These are phyloP conservation scores for Anhinga rufa DNA, from an alignment of 2,113 vertebrate species.

Conservation along the genomic window DNA sequence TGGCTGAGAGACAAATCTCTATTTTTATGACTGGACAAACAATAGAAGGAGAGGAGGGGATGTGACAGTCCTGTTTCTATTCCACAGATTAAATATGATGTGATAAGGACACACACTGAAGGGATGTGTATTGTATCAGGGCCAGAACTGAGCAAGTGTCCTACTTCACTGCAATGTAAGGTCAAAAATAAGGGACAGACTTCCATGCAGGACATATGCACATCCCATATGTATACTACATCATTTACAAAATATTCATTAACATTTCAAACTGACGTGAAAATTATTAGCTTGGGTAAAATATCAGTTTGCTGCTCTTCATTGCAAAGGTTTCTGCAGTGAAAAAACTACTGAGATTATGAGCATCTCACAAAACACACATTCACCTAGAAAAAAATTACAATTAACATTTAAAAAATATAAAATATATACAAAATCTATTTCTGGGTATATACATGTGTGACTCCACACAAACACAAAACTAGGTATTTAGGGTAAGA, in stretches of 20 bases:
- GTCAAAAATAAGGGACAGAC: not conserved
- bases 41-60: not conserved
- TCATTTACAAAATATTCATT: not conserved
- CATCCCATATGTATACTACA: not conserved
- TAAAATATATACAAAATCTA: not conserved
- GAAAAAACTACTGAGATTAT: not conserved
- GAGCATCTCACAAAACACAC: not conserved
- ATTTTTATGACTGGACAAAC: constrained; percentile 16
- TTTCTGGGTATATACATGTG: not conserved
- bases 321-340: not conserved
- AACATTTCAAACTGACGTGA: not conserved
- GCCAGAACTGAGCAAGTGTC: not conserved
- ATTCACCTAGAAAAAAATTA: not conserved
- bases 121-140: not conserved
- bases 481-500: not conserved
- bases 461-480: not conserved
- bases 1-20: constrained; percentile 7
- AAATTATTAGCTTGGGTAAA: constrained; percentile 3
- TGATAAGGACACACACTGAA: constrained; percentile 2
- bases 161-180: not conserved
- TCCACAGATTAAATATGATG: constrained; percentile 45
- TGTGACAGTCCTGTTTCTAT: not conserved
- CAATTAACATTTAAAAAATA: not conserved
- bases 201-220: not conserved
- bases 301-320: not conserved